Evolutionary conservation across 2,113 vertebrate genomes (phyloP).

Genomic region (Cavia aperea): DNA sequence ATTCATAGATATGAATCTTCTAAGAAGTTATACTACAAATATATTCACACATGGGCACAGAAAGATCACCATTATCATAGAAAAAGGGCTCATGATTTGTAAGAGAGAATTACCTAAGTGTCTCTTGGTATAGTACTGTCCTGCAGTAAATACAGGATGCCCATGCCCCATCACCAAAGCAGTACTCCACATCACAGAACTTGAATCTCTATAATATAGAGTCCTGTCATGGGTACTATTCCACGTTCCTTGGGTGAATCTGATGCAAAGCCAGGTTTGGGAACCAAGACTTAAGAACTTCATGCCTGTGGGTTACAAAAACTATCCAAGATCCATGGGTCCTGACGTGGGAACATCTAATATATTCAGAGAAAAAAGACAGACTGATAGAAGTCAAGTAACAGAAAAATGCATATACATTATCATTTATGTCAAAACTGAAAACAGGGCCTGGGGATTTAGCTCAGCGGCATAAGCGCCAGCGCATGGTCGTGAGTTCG

Average conservation of each 20-base stretch:
- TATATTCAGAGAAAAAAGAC: not conserved
- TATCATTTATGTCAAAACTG: conserved; percentile 29
- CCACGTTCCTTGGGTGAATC: not conserved
- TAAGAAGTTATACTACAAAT: not conserved
- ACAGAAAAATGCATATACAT: not conserved
- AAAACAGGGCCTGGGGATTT: not conserved
- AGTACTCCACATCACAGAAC: not conserved
- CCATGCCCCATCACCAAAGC: not conserved
- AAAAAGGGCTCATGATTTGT: not conserved
- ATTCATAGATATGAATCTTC: not conserved
- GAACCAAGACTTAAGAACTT: not conserved
- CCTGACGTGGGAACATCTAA: not conserved
- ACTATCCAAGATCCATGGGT: not conserved
- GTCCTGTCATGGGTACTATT: not conserved
- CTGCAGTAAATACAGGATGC: not conserved
- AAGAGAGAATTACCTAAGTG: not conserved
- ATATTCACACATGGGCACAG: not conserved
- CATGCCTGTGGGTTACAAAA: not conserved
- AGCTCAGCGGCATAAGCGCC: too few species aligned
- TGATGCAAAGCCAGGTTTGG: not conserved
- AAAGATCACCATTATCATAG: not conserved
- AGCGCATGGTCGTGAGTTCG: too few species aligned
- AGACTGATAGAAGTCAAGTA: not conserved
- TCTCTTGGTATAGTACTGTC: not conserved
- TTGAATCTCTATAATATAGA: not conserved